Percentiles rank a stretch among this genome's conserved stretches.
These are phyloP conservation scores for Lasaia peninsularis DNA, from an alignment of 1,140 invertebrate species.

Conservation along the genomic window DNA sequence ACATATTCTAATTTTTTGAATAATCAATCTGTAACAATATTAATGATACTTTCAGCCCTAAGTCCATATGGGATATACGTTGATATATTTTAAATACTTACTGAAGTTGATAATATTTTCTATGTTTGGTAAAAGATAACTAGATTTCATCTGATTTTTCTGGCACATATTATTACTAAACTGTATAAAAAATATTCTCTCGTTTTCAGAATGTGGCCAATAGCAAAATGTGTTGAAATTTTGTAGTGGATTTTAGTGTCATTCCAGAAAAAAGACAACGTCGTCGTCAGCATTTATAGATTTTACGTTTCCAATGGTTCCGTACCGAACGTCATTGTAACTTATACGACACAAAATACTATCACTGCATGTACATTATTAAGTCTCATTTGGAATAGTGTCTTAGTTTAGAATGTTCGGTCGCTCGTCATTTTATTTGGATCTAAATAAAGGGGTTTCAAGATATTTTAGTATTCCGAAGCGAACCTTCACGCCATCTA, in stretches of 20 bases:
- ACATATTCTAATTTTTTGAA: no score
- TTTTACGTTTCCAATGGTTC: conserved; percentile 37
- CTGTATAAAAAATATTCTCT: not conserved
- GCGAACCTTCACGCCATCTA: conserved; percentile 42
- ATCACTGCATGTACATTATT: conserved; percentile 32
- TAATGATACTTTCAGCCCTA: no score
- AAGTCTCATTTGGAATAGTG: conserved; percentile 44
- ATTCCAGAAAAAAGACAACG: conserved; percentile 75
- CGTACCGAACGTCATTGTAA: conserved; percentile 24
- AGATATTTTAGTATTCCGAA: conserved; percentile 44
- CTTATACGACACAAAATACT: not conserved
- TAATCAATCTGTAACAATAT: no score
- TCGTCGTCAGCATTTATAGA: conserved; percentile 74
- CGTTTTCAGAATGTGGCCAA: not conserved
- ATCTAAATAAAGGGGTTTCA: conserved; percentile 32
- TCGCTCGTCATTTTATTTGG: conserved; percentile 40
- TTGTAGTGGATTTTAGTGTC: conserved; percentile 42
- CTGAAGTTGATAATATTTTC: no score
- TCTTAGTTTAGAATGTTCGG: conserved; percentile 55
- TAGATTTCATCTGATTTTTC: not conserved
- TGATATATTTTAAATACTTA: no score
- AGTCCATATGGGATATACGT: no score
- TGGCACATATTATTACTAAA: not conserved
- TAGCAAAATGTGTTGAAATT: not conserved
- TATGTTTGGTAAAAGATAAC: not conserved